Percentiles rank a stretch among this genome's conserved stretches.
These are phyloP conservation scores for Aspidapion aeneum DNA, from an alignment of 2,888 invertebrate species.

Conservation along the genomic window DNA sequence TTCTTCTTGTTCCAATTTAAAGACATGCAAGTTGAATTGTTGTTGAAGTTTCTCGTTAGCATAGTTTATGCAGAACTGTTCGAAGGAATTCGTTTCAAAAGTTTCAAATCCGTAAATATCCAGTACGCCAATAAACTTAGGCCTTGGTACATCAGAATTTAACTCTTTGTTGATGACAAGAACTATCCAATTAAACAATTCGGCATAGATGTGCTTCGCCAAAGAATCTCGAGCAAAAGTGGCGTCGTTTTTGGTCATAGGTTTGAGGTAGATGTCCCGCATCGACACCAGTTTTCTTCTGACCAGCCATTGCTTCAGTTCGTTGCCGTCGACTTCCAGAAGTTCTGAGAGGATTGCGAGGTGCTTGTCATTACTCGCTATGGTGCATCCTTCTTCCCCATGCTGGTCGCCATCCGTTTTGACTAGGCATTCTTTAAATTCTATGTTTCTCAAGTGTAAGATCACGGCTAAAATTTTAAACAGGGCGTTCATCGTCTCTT, in stretches of 20 bases:
- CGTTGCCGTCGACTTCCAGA: slow-evolving; percentile 70
- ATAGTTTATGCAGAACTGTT: slow-evolving; percentile 99
- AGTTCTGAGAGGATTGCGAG: slow-evolving; percentile 65
- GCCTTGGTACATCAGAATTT: slow-evolving; percentile 61
- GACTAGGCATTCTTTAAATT: slow-evolving; percentile 45
- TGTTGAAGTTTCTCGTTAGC: slow-evolving; percentile 99
- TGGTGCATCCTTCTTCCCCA: slow-evolving; percentile 65
- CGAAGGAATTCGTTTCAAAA: slow-evolving; percentile 95
- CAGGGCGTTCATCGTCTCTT: slow-evolving; percentile 74
- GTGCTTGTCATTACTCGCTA: slow-evolving; percentile 65
- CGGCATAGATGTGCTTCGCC: slow-evolving; percentile 93
- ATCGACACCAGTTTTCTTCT: slow-evolving; percentile 88
- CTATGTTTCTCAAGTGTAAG: slow-evolving; percentile 90
- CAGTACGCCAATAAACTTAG: slow-evolving; percentile 78
- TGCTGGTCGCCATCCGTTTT: slow-evolving; percentile 51
- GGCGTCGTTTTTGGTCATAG: slow-evolving; percentile 75
- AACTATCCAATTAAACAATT: slow-evolving; percentile 93
- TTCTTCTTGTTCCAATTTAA: slow-evolving; percentile 97
- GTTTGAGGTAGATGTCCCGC: slow-evolving; percentile 84
- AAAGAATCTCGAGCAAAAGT: slow-evolving; percentile 85
- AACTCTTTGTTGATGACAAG: slow-evolving; percentile 82
- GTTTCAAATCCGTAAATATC: slow-evolving; percentile 98
- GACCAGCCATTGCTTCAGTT: slow-evolving; percentile 85
- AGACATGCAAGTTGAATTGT: slow-evolving; percentile 97
- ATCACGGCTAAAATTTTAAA: slow-evolving; percentile 84